Base-by-base conservation (phyloP, 2,113 vertebrate genomes). In the Cercopithecus mona region DNA sequence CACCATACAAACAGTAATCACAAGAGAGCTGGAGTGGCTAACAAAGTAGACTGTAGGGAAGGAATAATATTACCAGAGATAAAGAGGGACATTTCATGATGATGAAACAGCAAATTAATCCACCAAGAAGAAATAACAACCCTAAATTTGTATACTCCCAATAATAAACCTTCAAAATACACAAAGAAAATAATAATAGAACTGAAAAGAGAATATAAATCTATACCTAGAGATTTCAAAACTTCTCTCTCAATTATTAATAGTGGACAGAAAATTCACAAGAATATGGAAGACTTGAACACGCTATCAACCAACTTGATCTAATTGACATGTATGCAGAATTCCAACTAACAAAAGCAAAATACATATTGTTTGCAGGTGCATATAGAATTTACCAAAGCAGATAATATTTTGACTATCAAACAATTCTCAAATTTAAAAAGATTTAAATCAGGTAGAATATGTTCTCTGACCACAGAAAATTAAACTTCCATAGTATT, bases 1-100 rank as follows among this genome's bases (percentile, higher is more conserved):
- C 25, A 14, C 20, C 16, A 43, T 0, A 8, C 5, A 50, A 38
- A 79, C 6, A 32, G 4, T 43, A 55, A 48, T 78, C 40, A 18
- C 40, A 59, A 40, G 61, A 22, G 48, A 68, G 17, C 61, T 1
- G 18, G 50, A 8, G 43, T 6, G 94, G 27, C 23, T 6, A 4
- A 35, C 55, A 9, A 2, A 20, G 30, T 2, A 17, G 57, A 25
- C 45, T 17, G 16, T 50, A 45, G 82, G 80, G 20, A 43, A 52
- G 40, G 61, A 25, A 66, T 10, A n/a, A 0, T 1, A 3, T 10
- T 5, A 55, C n/a, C 5, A 5, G 7, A 43, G 43, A 25, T 4
- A 32, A 8, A 43, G 25, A 70, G 73, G 27, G 50, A 14, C 20
- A 0, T 30, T 35, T 27, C 10, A 0, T 48, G 35, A 16, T n/a